Base-by-base conservation (phyloP, 2,113 vertebrate species). In the Melanostigma gelatinosum region DNA sequence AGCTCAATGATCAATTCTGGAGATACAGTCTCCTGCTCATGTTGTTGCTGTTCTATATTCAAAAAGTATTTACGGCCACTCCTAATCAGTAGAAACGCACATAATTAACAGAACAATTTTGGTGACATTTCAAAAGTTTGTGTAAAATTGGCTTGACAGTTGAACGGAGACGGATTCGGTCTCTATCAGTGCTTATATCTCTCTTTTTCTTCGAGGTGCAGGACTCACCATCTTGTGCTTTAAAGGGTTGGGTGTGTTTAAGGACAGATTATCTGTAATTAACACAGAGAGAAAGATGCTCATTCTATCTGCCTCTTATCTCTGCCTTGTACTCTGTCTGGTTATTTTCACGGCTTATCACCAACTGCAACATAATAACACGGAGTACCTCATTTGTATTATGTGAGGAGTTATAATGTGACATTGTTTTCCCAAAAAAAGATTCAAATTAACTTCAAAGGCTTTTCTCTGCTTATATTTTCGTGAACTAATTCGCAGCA, bases 241-340 rank as follows among this genome's bases (percentile, higher is more conserved):
- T 88, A 75, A 89, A 79, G 77, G 78, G 75, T 65, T 78, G 72
- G 44, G 60, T 84, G 74, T 89, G 75, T 89, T 79, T 73, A 67
- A 68, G 79, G 57, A 82, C 77, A 58, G 80, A 85, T 92, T 90
- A 88, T 86, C 85, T 88, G 88, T 85, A 90, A 92, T 93, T 89
- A 92, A 88, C 85, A 69, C 75, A 83, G 58, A 82, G 29, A 87
- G 72, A 85, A 72, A 86, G 87, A 91, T 80, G 73, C 77, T 82
- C 64, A 38, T 65, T 88, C 67, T 85, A 82, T 77, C 77, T 72
- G 70, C 55, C 24, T 87, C 72, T 85, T 85, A 89, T 89, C 83
- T 76, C 71, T 58, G 32, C 60, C 74, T 82, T 82, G 82, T 84
- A 78, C 52, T 77, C 83, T 87, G 85, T 85, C 75, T 80, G 77